Evolutionary conservation across 2,888 invertebrate genomes (phyloP).

Genomic region (Syrphus vitripennis): DNA sequence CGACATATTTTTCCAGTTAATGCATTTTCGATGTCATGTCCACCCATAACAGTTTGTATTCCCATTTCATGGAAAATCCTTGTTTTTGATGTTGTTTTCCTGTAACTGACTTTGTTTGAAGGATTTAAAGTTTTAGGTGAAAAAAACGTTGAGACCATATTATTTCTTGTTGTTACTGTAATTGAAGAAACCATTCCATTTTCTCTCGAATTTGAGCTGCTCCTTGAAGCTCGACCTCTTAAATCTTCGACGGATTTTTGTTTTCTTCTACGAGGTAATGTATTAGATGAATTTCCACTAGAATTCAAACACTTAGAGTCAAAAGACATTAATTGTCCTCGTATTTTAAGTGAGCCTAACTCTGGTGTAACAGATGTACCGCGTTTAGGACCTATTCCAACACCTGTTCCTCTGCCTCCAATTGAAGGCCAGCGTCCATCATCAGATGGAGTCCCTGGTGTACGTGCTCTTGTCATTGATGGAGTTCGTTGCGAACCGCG

Average conservation of each 20-base stretch:
- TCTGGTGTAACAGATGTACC: conserved; percentile 79
- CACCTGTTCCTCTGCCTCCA: conserved; percentile 72
- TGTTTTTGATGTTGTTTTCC: conserved; percentile 82
- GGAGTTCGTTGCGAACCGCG: conserved; percentile 79
- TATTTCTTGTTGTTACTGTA: conserved; percentile 76
- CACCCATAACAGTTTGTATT: conserved; percentile 89
- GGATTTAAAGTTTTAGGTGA: conserved; percentile 68
- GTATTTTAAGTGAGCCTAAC: conserved; percentile 76
- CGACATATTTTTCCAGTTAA: conserved; percentile 83
- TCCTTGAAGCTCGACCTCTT: conserved; percentile 79
- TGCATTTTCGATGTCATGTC: conserved; percentile 87
- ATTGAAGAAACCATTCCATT: conserved; percentile 80
- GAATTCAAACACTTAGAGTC: conserved; percentile 79
- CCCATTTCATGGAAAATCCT: conserved; percentile 91
- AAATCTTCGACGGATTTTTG: conserved; percentile 85
- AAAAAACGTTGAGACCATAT: conserved; percentile 72
- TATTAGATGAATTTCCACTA: conserved; percentile 88
- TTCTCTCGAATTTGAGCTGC: conserved; percentile 82
- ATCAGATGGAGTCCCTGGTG: conserved; percentile 85
- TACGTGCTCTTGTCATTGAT: conserved; percentile 84
- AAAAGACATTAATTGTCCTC: conserved; percentile 75
- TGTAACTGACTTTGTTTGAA: conserved; percentile 52
- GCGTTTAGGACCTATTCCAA: conserved; percentile 73
- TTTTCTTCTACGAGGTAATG: conserved; percentile 88
- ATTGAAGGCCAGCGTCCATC: conserved; percentile 87